phyloP scores from a whole-genome alignment of 2,888 invertebrate genomes.

The Caenorhabditis uteleia region DNA sequence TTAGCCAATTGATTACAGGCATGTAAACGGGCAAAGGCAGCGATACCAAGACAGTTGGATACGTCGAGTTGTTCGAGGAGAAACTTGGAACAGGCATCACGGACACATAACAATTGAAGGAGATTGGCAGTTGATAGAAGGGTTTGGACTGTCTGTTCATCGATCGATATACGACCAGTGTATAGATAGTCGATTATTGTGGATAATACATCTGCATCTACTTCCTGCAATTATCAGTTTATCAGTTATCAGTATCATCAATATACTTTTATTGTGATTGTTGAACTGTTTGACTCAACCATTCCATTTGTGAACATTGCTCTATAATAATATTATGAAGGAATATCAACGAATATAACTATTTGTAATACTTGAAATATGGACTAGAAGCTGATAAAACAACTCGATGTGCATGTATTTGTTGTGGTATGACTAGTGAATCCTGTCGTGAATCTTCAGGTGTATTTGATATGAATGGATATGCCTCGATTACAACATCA shows the following conservation, averaged over 20 bases:
- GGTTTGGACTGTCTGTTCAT: constrained; percentile 36
- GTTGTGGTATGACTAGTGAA: constrained; percentile 6
- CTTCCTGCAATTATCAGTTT: constrained; percentile 15
- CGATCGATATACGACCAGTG: constrained; percentile 34
- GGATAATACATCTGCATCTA: constrained; percentile 32
- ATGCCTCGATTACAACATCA: constrained; percentile 33
- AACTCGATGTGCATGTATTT: constrained; percentile 37
- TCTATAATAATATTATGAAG: no score
- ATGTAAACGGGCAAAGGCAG: constrained; percentile 97
- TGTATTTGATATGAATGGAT: constrained; percentile 5
- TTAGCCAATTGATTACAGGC: constrained; percentile 91
- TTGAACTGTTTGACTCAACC: constrained; percentile 7
- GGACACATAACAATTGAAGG: constrained; percentile 27
- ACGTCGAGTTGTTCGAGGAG: constrained; percentile 96
- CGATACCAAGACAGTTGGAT: constrained; percentile 93
- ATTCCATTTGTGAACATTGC: constrained; percentile 42
- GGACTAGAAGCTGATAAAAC: constrained; percentile 38
- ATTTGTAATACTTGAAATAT: constrained; percentile 26
- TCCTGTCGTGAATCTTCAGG: constrained; percentile 18
- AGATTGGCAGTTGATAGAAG: constrained; percentile 31
- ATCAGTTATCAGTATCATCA: not conserved
- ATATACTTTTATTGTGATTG: not conserved
- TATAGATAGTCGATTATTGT: constrained; percentile 44
- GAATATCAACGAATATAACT: not conserved
- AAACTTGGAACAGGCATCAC: constrained; percentile 73